phyloP scores from a whole-genome alignment of 2,888 invertebrate genomes.

The Amphipyra berbera region DNA sequence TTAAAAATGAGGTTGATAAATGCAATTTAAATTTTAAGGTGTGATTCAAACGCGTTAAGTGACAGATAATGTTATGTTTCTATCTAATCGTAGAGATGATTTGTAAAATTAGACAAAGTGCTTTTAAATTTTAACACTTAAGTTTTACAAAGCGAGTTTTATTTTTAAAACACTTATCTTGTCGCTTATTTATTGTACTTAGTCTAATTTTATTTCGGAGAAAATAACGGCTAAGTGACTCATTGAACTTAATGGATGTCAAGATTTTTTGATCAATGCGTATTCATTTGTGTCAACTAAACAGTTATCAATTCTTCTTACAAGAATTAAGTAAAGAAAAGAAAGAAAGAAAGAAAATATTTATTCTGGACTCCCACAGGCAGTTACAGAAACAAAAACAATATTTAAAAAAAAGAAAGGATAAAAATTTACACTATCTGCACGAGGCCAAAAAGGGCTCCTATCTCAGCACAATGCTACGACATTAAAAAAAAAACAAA shows the following conservation, averaged over 20 bases:
- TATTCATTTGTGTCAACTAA: background rate
- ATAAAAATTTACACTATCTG: too few relatives aligned
- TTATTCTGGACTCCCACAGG: too few relatives aligned
- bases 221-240: background rate
- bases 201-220: background rate
- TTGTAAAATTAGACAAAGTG: background rate
- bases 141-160: background rate
- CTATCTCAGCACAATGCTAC: too few relatives aligned
- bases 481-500: too few relatives aligned
- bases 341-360: too few relatives aligned
- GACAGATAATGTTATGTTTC: background rate
- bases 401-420: too few relatives aligned
- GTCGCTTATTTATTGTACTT: background rate
- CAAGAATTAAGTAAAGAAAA: too few relatives aligned
- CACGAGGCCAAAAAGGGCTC: too few relatives aligned
- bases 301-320: too few relatives aligned
- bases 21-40: slow-evolving; percentile 9
- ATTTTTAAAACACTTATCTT: background rate
- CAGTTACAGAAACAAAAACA: too few relatives aligned
- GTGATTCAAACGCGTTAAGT: background rate
- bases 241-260: background rate
- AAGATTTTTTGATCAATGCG: background rate
- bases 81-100: too few relatives aligned
- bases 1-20: slow-evolving; percentile 4
- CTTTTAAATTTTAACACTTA: background rate